Evolutionary conservation across 2,888 invertebrate genomes (phyloP).

Genomic region (Heliconius charithonia): DNA sequence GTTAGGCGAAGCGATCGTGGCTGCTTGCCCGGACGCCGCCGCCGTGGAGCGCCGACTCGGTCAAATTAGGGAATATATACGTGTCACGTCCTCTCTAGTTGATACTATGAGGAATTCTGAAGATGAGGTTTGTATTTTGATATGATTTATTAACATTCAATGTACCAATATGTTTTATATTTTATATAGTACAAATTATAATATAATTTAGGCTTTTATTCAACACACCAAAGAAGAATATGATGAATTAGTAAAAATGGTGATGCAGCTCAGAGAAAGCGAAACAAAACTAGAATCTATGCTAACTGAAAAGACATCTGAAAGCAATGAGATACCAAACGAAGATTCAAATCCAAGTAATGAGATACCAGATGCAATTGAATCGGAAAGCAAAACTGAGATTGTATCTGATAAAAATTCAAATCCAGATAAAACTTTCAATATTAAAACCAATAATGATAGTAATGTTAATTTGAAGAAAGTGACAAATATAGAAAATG

Average conservation of each 20-base stretch:
- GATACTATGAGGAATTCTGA: conserved; percentile 87
- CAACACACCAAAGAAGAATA: conserved; percentile 82
- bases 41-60: conserved; percentile 87
- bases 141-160: background rate
- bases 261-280: conserved; percentile 87
- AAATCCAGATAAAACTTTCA: conserved; percentile 56
- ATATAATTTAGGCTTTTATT: conserved; percentile 76
- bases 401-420: conserved; percentile 50
- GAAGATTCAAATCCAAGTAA: conserved; percentile 55
- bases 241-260: conserved; percentile 86
- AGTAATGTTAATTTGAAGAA: conserved; percentile 67
- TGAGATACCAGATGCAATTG: conserved; percentile 40
- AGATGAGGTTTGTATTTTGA: conserved; percentile 83
- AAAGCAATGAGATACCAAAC: conserved; percentile 68
- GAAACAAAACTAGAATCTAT: conserved; percentile 86
- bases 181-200: conserved; percentile 36
- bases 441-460: conserved; percentile 60
- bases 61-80: conserved; percentile 89
- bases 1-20: conserved; percentile 77
- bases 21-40: conserved; percentile 85
- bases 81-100: conserved; percentile 87
- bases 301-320: conserved; percentile 69
- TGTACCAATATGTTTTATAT: conserved; percentile 9
- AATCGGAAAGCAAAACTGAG: conserved; percentile 49
- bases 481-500: conserved; percentile 77